Conservation (phyloP, 2,797 vertebrate species). For the Brotogeris chrysoptera region DNA sequence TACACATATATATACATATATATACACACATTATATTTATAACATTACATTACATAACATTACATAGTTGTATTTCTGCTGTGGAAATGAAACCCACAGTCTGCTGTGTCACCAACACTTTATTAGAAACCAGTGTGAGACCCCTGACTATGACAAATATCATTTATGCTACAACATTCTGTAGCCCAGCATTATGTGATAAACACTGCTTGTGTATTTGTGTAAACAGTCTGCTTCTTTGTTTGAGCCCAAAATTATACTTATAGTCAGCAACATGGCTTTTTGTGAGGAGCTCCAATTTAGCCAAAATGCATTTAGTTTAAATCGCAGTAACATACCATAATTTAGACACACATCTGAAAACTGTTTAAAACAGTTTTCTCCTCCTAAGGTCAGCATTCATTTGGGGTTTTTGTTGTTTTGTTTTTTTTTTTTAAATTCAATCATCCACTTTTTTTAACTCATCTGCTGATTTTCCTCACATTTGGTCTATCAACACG, state of each 20-base stretch:
- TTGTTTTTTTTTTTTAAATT: background rate
- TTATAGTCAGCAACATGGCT: background rate
- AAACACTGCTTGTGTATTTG: background rate
- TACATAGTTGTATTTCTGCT: background rate
- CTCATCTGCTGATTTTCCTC: conserved; percentile 11
- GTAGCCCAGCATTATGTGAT: background rate
- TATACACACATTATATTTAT: too few species aligned
- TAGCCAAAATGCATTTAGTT: background rate
- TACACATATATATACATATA: too few species aligned
- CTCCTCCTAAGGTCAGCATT: background rate
- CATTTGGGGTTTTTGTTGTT: background rate
- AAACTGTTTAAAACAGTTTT: background rate
- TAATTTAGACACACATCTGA: background rate
- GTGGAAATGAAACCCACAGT: background rate
- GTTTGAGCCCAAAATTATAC: background rate
- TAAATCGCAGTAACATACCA: background rate
- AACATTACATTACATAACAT: too few species aligned
- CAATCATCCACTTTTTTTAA: background rate
- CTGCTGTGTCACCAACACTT: background rate
- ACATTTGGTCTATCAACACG: background rate
- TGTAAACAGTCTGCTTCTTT: background rate
- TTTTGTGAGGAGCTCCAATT: background rate
- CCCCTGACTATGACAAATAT: background rate
- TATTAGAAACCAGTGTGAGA: background rate
- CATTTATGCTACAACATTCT: background rate